A percentile compares a stretch with the other conserved stretches of the same genome.
Conservation (phyloP, 2,113 vertebrate genomes). For the Microcebus murinus region DNA sequence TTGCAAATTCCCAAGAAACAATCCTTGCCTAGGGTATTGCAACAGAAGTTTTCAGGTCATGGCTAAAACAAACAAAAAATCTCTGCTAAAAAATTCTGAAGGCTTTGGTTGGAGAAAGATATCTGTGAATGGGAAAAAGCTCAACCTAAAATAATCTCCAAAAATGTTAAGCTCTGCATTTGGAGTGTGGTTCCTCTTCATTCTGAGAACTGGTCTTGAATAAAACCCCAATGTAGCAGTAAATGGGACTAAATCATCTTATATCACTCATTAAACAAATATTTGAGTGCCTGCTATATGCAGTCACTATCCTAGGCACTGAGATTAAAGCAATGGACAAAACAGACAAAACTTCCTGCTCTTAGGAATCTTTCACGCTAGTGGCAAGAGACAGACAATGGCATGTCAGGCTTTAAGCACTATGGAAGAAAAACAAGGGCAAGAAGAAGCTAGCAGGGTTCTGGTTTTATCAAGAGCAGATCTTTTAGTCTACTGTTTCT, state of each 20-base stretch:
- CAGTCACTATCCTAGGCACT: neutral
- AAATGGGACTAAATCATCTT: neutral
- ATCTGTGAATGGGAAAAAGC: neutral
- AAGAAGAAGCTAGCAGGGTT: neutral
- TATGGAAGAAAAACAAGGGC: neutral
- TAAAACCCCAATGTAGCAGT: neutral
- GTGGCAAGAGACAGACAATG: neutral
- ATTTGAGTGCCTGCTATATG: neutral
- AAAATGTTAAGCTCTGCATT: slow-evolving; percentile 25
- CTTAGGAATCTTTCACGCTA: slow-evolving; percentile 42
- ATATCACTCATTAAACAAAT: slow-evolving; percentile 23
- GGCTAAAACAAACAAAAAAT: neutral
- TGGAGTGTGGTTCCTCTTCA: slow-evolving; percentile 36
- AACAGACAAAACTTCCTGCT: slow-evolving; percentile 1
- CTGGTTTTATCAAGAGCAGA: neutral
- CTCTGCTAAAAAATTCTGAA: neutral
- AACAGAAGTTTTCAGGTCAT: slow-evolving; percentile 31
- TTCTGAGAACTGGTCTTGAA: slow-evolving; percentile 8
- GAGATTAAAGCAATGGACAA: slow-evolving; percentile 10
- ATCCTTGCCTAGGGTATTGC: neutral
- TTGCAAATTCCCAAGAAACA: slow-evolving; percentile 54
- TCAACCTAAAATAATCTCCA: slow-evolving; percentile 14
- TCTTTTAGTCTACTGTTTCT: neutral
- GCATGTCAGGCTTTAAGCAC: neutral
- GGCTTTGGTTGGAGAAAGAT: neutral